Percentiles rank a stretch among this genome's conserved stretches.
These are phyloP conservation scores for Reinhardtius hippoglossoides DNA, from an alignment of 2,113 vertebrate genomes.

Conservation along the genomic window DNA sequence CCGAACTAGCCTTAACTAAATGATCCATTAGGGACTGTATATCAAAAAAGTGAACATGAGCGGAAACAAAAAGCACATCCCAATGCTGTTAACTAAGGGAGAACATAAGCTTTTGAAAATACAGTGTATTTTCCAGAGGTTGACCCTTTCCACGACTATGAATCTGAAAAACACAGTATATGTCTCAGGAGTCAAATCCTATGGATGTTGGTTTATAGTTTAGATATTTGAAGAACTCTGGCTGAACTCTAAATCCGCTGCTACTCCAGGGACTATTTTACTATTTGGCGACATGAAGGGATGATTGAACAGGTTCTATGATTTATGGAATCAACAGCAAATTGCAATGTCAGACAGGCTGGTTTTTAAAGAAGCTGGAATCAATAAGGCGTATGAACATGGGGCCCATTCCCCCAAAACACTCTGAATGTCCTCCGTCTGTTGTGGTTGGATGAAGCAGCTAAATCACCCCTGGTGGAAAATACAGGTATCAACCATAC, in stretches of 20 bases:
- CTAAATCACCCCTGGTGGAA: neutral
- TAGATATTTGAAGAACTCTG: neutral
- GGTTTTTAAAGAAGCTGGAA: conserved; percentile 7
- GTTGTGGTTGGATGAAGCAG: neutral
- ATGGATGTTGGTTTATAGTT: neutral
- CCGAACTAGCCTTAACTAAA: neutral
- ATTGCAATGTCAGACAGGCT: neutral
- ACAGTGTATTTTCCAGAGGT: neutral
- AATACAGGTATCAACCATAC: neutral
- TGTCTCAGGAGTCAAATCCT: neutral
- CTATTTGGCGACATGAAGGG: no score
- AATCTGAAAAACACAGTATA: conserved; percentile 8
- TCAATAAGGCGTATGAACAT: conserved; percentile 10
- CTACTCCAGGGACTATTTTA: neutral
- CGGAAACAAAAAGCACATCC: neutral
- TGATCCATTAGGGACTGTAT: neutral
- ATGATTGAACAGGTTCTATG: conserved; percentile 7
- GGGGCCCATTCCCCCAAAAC: neutral
- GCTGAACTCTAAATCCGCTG: neutral
- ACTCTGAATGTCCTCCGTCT: neutral
- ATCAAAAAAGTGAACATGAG: neutral
- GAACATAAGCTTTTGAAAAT: neutral
- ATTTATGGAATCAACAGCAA: conserved; percentile 12
- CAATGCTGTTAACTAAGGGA: neutral
- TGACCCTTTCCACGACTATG: conserved; percentile 7